A percentile compares a stretch with the other conserved stretches of the same genome.
Evolutionary conservation across 2,797 vertebrate species (phyloP).

Genomic region (Malurus splendens): DNA sequence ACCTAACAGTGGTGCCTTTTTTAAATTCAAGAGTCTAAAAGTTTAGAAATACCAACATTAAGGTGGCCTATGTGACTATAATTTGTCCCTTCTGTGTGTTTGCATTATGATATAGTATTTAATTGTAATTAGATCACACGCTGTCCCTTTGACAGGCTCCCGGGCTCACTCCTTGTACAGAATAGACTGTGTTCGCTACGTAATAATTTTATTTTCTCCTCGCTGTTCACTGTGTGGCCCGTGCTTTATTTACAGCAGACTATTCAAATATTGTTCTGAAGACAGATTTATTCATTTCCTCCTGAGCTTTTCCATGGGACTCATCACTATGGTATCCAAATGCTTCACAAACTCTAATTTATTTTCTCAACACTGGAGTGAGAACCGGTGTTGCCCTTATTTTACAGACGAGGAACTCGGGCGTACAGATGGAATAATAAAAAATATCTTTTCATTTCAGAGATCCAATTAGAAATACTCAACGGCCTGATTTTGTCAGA

Average conservation of each 20-base stretch:
- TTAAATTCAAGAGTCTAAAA: not conserved
- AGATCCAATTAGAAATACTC: conserved; percentile 7
- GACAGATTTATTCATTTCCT: conserved; percentile 53
- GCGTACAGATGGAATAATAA: not conserved
- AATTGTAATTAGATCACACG: not conserved
- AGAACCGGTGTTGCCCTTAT: not conserved
- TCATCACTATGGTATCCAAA: conserved; percentile 39
- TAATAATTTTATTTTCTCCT: conserved; percentile 34
- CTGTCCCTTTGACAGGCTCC: conserved; percentile 16
- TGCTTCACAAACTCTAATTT: conserved; percentile 15
- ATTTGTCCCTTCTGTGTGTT: not conserved
- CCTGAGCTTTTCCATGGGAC: conserved; percentile 17
- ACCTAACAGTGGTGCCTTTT: not conserved
- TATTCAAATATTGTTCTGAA: conserved; percentile 49
- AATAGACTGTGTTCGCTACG: not conserved
- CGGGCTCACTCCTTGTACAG: not conserved
- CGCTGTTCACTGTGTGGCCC: not conserved
- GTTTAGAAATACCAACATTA: not conserved
- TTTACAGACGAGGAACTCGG: not conserved
- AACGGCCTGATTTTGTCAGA: conserved; percentile 16
- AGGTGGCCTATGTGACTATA: not conserved
- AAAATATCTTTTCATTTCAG: conserved; percentile 6
- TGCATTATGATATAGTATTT: not conserved
- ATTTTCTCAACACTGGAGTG: not conserved
- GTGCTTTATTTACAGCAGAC: conserved; percentile 27